These are phyloP conservation scores for Holacanthus passer DNA, from an alignment of 2,113 vertebrate species.

Conservation along the genomic window DNA sequence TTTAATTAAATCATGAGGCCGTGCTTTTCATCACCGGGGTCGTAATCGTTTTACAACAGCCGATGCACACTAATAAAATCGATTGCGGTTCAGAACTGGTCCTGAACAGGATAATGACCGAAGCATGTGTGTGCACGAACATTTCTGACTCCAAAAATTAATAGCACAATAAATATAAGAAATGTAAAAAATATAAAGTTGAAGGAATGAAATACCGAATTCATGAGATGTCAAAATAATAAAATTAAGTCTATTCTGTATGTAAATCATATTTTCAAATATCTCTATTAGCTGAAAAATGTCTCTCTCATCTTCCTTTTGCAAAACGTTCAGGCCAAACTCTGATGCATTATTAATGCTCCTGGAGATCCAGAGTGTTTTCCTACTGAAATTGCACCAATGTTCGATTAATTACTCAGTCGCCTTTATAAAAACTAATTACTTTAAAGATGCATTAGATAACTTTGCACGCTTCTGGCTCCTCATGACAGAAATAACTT, in stretches of 20 bases:
- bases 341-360: slow-evolving; percentile 45
- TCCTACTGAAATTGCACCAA: slow-evolving; percentile 30
- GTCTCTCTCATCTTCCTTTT: neutral
- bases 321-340: neutral
- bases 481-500: neutral
- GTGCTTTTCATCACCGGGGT: slow-evolving; percentile 53
- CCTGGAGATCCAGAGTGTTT: slow-evolving; percentile 15
- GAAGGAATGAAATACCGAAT: too few relatives aligned
- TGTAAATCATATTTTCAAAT: neutral
- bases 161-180: neutral
- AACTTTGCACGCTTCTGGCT: neutral
- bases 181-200: neutral
- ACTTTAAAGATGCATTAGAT: neutral
- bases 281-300: neutral
- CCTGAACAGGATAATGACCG: slow-evolving; percentile 9
- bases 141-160: neutral
- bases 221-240: neutral
- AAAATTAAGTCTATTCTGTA: neutral
- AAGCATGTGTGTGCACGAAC: neutral
- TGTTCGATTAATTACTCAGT: slow-evolving; percentile 8
- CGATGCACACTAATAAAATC: slow-evolving; percentile 39
- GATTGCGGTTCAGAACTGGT: slow-evolving; percentile 18
- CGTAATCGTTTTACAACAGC: slow-evolving; percentile 58
- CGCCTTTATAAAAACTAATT: neutral
- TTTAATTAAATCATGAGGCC: slow-evolving; percentile 58